Conservation (phyloP, 1,140 invertebrate species). For the Procambarus clarkii region DNA sequence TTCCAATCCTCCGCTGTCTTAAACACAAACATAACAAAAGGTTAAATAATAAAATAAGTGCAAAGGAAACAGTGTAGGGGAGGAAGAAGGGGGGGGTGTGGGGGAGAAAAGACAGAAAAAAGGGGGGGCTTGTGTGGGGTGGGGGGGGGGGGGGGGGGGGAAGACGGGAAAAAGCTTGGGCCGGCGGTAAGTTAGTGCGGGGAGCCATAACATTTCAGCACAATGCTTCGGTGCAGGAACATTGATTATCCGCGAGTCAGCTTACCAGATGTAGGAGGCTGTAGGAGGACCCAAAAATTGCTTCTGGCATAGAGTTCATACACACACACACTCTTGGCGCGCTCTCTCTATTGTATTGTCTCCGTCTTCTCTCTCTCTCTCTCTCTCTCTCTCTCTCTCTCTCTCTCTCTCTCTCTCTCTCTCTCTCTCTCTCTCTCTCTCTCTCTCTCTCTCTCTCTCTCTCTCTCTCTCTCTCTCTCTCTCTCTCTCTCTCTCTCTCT, state of each 20-base stretch:
- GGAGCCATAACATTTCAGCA: constrained; percentile 3
- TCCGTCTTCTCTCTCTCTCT: neutral
- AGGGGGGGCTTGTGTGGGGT: too few species aligned
- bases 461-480: too few species aligned
- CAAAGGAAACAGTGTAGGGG: too few species aligned
- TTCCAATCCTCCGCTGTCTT: too few species aligned
- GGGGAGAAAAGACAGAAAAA: too few species aligned
- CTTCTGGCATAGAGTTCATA: neutral
- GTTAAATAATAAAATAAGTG: too few species aligned
- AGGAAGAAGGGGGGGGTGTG: too few species aligned
- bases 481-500: too few species aligned
- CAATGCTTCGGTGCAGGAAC: constrained; percentile 8
- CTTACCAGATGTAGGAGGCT: constrained; percentile 3
- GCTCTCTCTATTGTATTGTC: neutral
- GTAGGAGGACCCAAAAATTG: neutral
- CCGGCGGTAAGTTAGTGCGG: neutral
- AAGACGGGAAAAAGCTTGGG: too few species aligned
- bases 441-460: neutral
- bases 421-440: neutral
- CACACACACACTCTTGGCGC: neutral
- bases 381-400: neutral
- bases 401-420: constrained; percentile 4
- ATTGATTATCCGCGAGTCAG: neutral
- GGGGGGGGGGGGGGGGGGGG: too few species aligned
- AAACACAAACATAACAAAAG: too few species aligned